Base-by-base conservation (phyloP, 2,113 vertebrate species). In the Gnathonemus longibarbis region DNA sequence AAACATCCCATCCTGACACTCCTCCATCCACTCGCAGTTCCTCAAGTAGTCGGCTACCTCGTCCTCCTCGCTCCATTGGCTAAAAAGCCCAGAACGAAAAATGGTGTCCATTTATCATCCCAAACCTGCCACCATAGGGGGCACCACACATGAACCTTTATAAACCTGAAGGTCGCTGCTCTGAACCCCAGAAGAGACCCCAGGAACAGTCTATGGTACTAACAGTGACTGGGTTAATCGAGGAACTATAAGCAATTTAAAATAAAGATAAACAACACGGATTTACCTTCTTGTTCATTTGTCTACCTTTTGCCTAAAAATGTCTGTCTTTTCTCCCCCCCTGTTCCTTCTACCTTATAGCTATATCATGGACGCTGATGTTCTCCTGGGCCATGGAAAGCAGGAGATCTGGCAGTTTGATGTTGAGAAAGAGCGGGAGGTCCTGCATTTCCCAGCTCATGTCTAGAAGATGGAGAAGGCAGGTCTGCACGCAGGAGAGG, bases 21-120 rank as follows among this genome's bases (percentile, higher is more conserved):
- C 98, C 48, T 99, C 98, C 98, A 99, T 98, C 98, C 98, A 99
- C 91, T 98, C 98, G 52, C 96, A 96, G 93, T 98, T 99, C 94
- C 98, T 97, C 94, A 98, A 98, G 93, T 98, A 99, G 94, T 98
- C 98, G 48, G 97, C 94, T 35, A 99, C 97, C 94, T 99, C 98
- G 90, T 99, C 98, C 92, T 99, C 98, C 94, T 99, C 97, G 7
- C 97, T 99, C 97, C 98, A 98, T 35, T 97, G 97, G 94, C 98
- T 99, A 91, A 90, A 90, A 66, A 35, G n/a, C 15, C 74, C 74
- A 42, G 13, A 80, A 80, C 35, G 2, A 19, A 42, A 77, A 80
- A 80, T 15, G 11, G 10, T 3, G 66, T 27, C 66, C 56, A n/a
- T 62, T 62, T 3, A 62, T 62, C n/a, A 70, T 31, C 62, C n/a